Evolutionary conservation across 2,113 vertebrate species (phyloP), one percentile per base, ranked within the genome.

Genomic region (Nasalis larvatus): DNA sequence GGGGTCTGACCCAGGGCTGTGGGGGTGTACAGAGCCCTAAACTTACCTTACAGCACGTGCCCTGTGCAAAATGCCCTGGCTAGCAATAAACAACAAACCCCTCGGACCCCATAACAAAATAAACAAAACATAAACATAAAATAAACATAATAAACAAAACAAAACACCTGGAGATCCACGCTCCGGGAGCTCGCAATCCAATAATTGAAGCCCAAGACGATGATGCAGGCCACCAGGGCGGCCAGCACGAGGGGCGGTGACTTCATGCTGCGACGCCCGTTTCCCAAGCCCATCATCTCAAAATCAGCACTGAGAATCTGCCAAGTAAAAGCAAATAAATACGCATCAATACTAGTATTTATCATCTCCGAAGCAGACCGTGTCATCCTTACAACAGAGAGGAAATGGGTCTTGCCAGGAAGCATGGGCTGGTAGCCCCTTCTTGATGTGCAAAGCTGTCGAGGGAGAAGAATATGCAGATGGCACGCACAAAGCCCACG

Each of bases 191-290:
- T 99, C 6, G 99, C 99, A 21, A 99, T 98, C 99, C 99, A 99
- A 98, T 99, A 99, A 98, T 99, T 99, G 98, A 99, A 99, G 81
- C 99, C 99, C 95, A 99, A 86, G 96, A 99, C 98, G 3, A 99
- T 98, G 89, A 99, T 89, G 73, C 99, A 99, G 0, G 99, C 99
- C 77, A 99, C 98, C 0, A 99, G 98, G 0, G 99, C 99, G 0
- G 99, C 99, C 84, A 99, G 97, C 17, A 99, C 96, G 0, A 99
- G 98, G 71, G 99, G 99, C 2, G 99, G 99, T 11, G 99, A 99
- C 98, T 99, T 99, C 98, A 99, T 99, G 95, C 99, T 99, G 56
- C 99, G 98, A 40, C 99, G 99, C 42, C 99, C 98, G 23, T 99
- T 99, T 89, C 99, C 99, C 52, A 99, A 97, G 18, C 99, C 99